Percentiles rank a stretch among this genome's conserved stretches.
These are phyloP conservation scores for Synanceia verrucosa DNA, from an alignment of 2,797 vertebrate genomes.

Conservation along the genomic window DNA sequence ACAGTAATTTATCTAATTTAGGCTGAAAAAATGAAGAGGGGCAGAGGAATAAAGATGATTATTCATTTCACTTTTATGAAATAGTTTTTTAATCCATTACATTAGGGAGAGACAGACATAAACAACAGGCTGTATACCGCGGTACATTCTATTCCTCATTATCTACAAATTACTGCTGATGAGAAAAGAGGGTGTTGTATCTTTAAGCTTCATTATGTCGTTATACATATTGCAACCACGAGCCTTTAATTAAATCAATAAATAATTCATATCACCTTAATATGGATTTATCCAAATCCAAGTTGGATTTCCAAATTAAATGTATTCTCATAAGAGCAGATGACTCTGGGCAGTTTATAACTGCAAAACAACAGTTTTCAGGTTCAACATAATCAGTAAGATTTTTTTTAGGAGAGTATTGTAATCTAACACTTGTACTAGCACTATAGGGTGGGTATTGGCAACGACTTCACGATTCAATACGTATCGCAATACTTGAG, in stretches of 20 bases:
- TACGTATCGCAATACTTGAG: no score
- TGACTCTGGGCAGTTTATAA: neutral
- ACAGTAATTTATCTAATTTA: neutral
- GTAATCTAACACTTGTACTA: neutral
- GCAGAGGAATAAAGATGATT: neutral
- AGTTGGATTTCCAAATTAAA: conserved; percentile 19
- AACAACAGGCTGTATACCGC: neutral
- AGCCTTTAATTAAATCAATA: conserved; percentile 44
- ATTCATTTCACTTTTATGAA: neutral
- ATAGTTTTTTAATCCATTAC: neutral
- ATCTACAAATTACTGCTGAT: conserved; percentile 6
- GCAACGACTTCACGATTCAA: no score
- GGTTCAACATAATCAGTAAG: neutral
- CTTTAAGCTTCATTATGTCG: conserved; percentile 32
- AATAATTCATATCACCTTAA: conserved; percentile 31
- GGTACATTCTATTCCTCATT: neutral
- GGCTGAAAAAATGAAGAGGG: neutral
- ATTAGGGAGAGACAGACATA: neutral
- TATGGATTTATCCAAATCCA: conserved; percentile 12
- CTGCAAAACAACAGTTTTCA: neutral
- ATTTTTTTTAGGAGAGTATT: neutral
- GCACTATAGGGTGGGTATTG: no score
- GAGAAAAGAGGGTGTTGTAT: conserved; percentile 4
- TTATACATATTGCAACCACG: conserved; percentile 39
- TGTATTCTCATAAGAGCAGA: conserved; percentile 12